Evolutionary conservation across 53 echinoderm and acorn worm species (phyloP).

Genomic region (Zoroaster sp.): DNA sequence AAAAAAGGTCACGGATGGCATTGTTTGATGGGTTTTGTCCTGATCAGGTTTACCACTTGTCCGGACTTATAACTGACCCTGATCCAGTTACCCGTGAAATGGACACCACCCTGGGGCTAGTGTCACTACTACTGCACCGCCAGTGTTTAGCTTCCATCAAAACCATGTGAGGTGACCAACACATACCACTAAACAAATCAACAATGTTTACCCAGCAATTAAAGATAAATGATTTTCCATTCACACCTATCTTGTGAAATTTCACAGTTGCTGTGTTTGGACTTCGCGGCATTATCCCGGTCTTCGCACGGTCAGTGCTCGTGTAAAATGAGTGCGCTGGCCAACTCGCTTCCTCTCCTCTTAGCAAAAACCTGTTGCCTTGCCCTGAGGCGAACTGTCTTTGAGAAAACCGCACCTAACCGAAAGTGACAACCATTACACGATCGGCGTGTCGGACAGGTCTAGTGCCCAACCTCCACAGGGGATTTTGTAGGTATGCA

Average conservation of each 20-base stretch:
- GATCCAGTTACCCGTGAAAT: constrained; percentile 26
- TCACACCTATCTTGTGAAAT: constrained; percentile 19
- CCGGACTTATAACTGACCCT: constrained; percentile 28
- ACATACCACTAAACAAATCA: constrained; percentile 19
- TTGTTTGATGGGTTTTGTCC: neutral
- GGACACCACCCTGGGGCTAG: constrained; percentile 4
- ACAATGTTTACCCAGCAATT: constrained; percentile 33
- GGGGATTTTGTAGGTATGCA: neutral
- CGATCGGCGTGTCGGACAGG: constrained; percentile 29
- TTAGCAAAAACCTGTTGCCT: constrained; percentile 15
- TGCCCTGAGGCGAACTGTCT: neutral
- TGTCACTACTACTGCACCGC: neutral
- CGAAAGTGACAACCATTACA: constrained; percentile 42
- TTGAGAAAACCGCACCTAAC: constrained; percentile 31
- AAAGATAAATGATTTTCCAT: constrained; percentile 46
- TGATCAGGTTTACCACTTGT: constrained; percentile 37
- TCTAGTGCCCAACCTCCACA: constrained; percentile 30
- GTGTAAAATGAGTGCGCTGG: constrained; percentile 5
- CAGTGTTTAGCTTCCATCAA: neutral
- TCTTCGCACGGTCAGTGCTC: neutral
- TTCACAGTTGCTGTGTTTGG: constrained; percentile 23
- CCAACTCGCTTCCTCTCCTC: neutral
- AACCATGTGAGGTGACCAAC: neutral
- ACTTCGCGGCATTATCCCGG: neutral
- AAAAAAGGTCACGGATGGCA: neutral